Evolutionary conservation across 1,140 invertebrate genomes (phyloP).

Genomic region (Plodia interpunctella): DNA sequence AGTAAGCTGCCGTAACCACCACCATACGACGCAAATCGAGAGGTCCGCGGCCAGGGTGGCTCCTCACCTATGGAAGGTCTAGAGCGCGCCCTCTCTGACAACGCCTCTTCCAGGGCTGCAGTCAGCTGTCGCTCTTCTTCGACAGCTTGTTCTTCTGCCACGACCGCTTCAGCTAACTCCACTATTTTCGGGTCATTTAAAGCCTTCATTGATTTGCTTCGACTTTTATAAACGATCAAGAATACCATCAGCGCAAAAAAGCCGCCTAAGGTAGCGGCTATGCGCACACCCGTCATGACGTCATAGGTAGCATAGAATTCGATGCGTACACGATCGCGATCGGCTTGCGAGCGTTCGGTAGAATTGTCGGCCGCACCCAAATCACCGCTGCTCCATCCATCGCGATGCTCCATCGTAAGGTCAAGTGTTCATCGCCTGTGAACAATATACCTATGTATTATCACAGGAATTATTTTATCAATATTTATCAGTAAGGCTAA

Average conservation of each 20-base stretch:
- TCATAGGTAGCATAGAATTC: conserved; percentile 94
- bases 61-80: conserved; percentile 69
- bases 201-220: conserved; percentile 84
- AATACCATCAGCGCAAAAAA: conserved; percentile 93
- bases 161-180: conserved; percentile 82
- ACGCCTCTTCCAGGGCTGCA: conserved; percentile 83
- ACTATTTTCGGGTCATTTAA: conserved; percentile 82
- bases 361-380: conserved; percentile 47
- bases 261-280: conserved; percentile 91
- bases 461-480: conserved; percentile 1
- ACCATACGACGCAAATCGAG: conserved; percentile 83
- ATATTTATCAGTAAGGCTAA: not conserved
- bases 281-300: conserved; percentile 92
- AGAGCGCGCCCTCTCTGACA: conserved; percentile 74
- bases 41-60: conserved; percentile 72
- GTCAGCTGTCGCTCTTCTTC: conserved; percentile 85
- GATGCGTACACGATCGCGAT: conserved; percentile 80
- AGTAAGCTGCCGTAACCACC: conserved; percentile 84
- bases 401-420: conserved; percentile 62
- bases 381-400: conserved; percentile 56
- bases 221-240: conserved; percentile 91
- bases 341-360: conserved; percentile 52
- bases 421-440: conserved; percentile 70
- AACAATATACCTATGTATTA: conserved; percentile 30
- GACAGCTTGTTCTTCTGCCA: conserved; percentile 83